A percentile compares a stretch with the other conserved stretches of the same genome.
These are phyloP conservation scores for Asarcornis scutulata DNA, from an alignment of 2,113 vertebrate genomes.

Conservation along the genomic window DNA sequence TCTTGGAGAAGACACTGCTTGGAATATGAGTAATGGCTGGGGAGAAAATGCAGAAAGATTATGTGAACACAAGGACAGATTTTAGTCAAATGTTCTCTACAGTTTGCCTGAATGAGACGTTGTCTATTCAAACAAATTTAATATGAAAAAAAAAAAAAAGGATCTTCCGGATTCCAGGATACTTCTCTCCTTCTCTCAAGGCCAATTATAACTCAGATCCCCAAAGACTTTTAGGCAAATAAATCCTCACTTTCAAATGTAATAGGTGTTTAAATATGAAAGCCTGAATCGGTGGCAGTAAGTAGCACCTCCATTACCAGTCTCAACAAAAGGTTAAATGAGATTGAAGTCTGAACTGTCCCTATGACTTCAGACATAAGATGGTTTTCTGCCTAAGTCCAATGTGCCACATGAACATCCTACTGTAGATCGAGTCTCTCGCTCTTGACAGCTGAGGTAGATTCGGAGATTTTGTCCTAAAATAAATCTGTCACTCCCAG, in stretches of 20 bases:
- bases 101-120: background rate
- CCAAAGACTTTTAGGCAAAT: background rate
- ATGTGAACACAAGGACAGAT: background rate
- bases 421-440: background rate
- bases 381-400: background rate
- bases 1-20: background rate
- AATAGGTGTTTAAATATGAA: background rate
- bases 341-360: background rate
- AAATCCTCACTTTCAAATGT: background rate
- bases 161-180: background rate
- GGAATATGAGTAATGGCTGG: background rate
- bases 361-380: background rate
- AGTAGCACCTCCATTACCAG: background rate
- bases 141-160: background rate
- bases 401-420: background rate
- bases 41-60: background rate
- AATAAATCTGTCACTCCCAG: background rate
- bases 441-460: background rate
- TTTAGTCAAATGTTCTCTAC: background rate
- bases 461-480: background rate
- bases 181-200: background rate
- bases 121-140: background rate
- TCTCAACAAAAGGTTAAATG: background rate
- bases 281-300: background rate
- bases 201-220: background rate